Conservation (phyloP, 2,113 vertebrate species). For the Recurvirostra avosetta region DNA sequence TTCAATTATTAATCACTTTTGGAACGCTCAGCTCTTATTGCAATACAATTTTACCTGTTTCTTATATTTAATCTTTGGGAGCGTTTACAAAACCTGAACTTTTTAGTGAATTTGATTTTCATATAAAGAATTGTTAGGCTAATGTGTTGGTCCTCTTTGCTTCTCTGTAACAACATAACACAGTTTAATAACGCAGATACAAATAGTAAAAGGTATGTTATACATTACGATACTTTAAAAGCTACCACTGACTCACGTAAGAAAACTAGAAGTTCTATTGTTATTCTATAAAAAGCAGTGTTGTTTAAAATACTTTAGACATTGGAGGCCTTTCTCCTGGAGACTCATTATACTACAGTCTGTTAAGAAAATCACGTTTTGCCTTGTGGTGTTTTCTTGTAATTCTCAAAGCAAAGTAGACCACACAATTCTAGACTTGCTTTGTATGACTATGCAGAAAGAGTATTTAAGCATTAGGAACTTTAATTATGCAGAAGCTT, state of each 20-base stretch:
- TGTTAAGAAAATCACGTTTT: constrained; percentile 1
- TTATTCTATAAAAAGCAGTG: neutral
- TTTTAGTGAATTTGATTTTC: neutral
- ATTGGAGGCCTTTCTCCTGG: neutral
- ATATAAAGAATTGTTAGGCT: neutral
- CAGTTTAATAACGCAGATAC: neutral
- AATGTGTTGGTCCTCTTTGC: neutral
- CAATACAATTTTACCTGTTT: neutral
- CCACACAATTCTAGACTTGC: neutral
- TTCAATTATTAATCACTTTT: neutral
- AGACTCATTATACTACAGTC: neutral
- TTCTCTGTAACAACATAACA: neutral
- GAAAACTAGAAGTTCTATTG: neutral
- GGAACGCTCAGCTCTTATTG: neutral
- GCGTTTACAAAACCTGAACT: neutral
- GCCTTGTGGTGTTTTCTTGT: constrained; percentile 10
- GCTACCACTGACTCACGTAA: neutral
- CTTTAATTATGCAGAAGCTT: constrained; percentile 51
- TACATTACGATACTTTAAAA: neutral
- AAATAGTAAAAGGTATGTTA: neutral
- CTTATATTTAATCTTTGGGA: neutral
- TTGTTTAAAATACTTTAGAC: constrained; percentile 9
- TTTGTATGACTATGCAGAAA: constrained; percentile 50
- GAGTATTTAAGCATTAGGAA: constrained; percentile 7
- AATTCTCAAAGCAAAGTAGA: constrained; percentile 19